Base-by-base conservation (phyloP, 2,113 vertebrate species). In the Paracanthobrama guichenoti region DNA sequence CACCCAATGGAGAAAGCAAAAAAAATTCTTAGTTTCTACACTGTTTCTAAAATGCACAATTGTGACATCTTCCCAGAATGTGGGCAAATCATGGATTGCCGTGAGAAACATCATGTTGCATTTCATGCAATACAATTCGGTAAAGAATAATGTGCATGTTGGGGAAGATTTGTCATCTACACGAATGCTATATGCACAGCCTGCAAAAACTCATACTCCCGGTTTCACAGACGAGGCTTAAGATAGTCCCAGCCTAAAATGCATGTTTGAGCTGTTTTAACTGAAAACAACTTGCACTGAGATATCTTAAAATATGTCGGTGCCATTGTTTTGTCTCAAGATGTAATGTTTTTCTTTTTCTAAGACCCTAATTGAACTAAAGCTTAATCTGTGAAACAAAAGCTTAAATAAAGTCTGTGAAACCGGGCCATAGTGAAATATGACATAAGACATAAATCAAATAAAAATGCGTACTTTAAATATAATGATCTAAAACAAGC, bases 1-100 rank as follows among this genome's bases (percentile, higher is more conserved):
- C 87, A 88, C 87, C 87, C 87, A 86, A 18, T 57, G 72, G 53
- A 86, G 77, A 86, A 88, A 81, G 71, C 74, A 55, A 20, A 31
- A 75, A n/a, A 81, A 42, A 53, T 55, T 31, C 46, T 82, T 46
- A 16, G 48, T 86, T 86, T 83, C 64, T 72, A 86, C 80, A 83
- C 11, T 55, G 53, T 35, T 39, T 48, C 44, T 78, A 48, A 22
- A 75, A 66, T 20, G 26, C 50, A 50, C 22, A 76, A 31, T 86
- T 72, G 78, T 84, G 72, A 86, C 87, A 84, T 71, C 4, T 83
- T 71, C 74, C 60, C 78, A 64, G 60, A 62, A 71, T 24, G 48
- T 66, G 16, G 66, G 7, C 53, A 64, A 24, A 67, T 42, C 53
- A 28, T 24, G 35, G 42, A 24, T 26, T 74, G 10, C 42, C 24